These are phyloP conservation scores for Phalacrocorax carbo DNA, from an alignment of 2,113 vertebrate species.

Conservation along the genomic window DNA sequence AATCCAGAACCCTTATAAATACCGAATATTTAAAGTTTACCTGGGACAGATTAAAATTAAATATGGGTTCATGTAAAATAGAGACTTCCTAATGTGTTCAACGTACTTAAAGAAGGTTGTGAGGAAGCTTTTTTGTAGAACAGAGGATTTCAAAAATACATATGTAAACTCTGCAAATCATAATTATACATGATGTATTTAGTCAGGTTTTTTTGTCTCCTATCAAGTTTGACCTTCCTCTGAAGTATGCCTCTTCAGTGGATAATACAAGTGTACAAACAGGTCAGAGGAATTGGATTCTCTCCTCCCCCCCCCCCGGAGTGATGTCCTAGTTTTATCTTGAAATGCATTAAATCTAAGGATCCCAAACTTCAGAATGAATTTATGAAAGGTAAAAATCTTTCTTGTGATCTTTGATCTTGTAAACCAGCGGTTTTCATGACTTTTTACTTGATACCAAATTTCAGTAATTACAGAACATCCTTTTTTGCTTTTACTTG, in stretches of 20 bases:
- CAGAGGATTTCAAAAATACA: background rate
- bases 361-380: background rate
- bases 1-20: background rate
- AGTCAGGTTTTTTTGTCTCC: background rate
- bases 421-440: background rate
- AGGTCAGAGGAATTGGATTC: background rate
- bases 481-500: background rate
- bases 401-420: background rate
- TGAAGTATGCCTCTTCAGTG: background rate
- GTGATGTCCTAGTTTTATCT: background rate
- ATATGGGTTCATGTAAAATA: background rate
- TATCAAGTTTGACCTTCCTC: background rate
- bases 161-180: background rate
- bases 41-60: background rate
- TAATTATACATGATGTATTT: background rate
- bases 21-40: background rate
- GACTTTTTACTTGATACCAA: background rate
- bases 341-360: background rate
- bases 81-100: background rate
- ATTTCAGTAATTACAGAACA: background rate
- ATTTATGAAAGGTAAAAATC: background rate
- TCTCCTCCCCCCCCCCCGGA: background rate
- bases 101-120: background rate
- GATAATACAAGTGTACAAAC: background rate
- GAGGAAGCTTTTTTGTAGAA: background rate